Evolutionary conservation across 92 coral and sea anemone genomes (phyloP), one percentile per base, ranked within the genome.

Genomic region (Heliopora coerulea): DNA sequence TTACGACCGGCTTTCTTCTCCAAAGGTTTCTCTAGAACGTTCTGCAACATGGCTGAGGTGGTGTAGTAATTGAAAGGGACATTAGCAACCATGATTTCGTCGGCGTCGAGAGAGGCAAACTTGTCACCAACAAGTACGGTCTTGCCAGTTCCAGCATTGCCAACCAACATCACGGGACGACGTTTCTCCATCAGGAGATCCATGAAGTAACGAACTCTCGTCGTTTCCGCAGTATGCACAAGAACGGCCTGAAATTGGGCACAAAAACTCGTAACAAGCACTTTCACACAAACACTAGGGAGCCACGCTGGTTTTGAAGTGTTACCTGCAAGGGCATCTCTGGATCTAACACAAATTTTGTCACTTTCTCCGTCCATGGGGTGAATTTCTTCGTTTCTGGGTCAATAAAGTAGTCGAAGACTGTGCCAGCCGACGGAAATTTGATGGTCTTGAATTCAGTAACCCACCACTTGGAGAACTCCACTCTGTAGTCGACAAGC

Each of bases 51-150:
- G 80, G 96, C 96, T 27, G 99, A 95, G 40, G 99, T 90, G 12
- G 99, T 95, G 86, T 95, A 95, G 88, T 90, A 95, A 83, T 95
- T 95, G 82, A 95, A 95, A 0, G 99, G 99, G 0, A 95, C 99
- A 46, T 95, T 95, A 26, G 91, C 87, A 0, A 95, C 88, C 93
- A 95, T 83, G 80, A 89, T 67, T 32, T 78, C 87, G 54, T 95
- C 99, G 20, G 96, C 95, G 60, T 95, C 99, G 63, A 95, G 78
- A 15, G 96, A 87, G 29, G 91, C 89, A 79, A 95, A 95, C 85
- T 95, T 91, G 74, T 95, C 90, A 24, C 96, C 96, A 49, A 91
- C 96, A 54, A 95, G 75, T 23, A 95, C 99, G 0, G 99, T 95
- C 88, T 95, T 95, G 26, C 96, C 99, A 58, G 99, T 95, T 44